Evolutionary conservation across 2,797 vertebrate genomes (phyloP), one percentile per base, ranked within the genome.

Genomic region (Zenarchopterus dispar): DNA sequence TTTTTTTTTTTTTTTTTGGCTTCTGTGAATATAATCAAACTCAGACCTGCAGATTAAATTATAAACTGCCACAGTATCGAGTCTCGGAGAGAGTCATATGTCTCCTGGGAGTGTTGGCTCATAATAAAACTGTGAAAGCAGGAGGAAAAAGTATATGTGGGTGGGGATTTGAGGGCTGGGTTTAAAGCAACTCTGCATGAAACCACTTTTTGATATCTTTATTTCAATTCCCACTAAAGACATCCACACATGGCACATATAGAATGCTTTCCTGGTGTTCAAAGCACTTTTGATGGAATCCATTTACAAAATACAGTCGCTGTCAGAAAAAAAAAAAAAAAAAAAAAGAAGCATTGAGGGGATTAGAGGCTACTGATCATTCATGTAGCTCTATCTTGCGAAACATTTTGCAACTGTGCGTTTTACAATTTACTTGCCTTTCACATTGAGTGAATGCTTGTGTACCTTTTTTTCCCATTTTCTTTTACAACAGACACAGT

Each of bases 151-250:
- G 61, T 60, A 62, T 13, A 36, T 36, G 33, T 36, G 33, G 33
- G 33, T 36, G 33, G 33, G 33, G 33, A 36, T 36, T 36, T 36
- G 33, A 36, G 33, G 33, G 33, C 9, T 36, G 33, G 33, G 78
- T 70, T 75, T 62, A 65, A 67, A 56, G 77, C 73, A 24, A 49
- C 63, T 60, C 50, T 69, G 69, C 26, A 8, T 80, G 64, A 53
- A 78, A 80, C 53, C 65, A 73, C 64, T 78, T 36, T 33, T 33
- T 11, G 67, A 64, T 53, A 54, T 75, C 69, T 68, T 67, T 79
- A 63, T 41, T 60, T 80, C 56, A 60, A 58, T 77, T 78, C 78
- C 84, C 78, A 79, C 4, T 2, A 48, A 81, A 55, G 66, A 49
- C 52, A 59, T 50, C 39, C 50, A 64, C 55, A 70, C 4, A 15